Base-by-base conservation (phyloP, 2,797 vertebrate species). In the Acanthis flammea region DNA sequence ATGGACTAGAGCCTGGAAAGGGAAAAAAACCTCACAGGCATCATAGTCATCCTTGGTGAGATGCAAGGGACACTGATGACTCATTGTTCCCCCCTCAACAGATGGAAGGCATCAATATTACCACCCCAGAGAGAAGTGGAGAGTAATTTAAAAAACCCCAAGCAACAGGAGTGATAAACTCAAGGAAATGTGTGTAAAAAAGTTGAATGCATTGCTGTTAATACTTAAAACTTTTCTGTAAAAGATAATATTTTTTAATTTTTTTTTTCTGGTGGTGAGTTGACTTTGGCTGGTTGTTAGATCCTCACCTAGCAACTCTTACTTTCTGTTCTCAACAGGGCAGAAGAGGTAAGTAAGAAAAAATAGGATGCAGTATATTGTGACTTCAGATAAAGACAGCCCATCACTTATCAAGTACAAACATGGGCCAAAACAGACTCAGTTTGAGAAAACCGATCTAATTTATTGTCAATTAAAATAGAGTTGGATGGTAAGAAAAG, bases 61-160 rank as follows among this genome's bases (percentile, higher is more conserved):
- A 31, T 45, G n/a, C 45, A 76, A 63, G 16, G 30, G n/a, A 35
- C 0, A 2, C 17, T 55, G 42, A 30, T 47, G 23, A 70, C 19
- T 68, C 28, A 7, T 19, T 65, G 22, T 8, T 41, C n/a, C 7
- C 33, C 73, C 15, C 4, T 27, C 33, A 57, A 55, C 14, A 68
- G 24, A 39, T 39, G 27, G 31, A 76, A 84, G 5, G 3, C 11
- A 31, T 76, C 30, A 58, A 33, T 81, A 42, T 67, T 79, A 45
- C 11, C 44, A 63, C 3, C 6, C 7, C 21, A 47, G n/a, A 44
- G 31, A 63, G 9, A 53, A 78, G 14, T 45, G 37, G 75, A 78
- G 33, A 25, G 11, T 41, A 44, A 68, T 68, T 68, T 9, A 1
- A 37, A 66, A 50, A 55, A 1, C 0, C 3, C 3, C 11, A 30